phyloP scores from a whole-genome alignment of 2,797 vertebrate species.

The Catharus ustulatus region DNA sequence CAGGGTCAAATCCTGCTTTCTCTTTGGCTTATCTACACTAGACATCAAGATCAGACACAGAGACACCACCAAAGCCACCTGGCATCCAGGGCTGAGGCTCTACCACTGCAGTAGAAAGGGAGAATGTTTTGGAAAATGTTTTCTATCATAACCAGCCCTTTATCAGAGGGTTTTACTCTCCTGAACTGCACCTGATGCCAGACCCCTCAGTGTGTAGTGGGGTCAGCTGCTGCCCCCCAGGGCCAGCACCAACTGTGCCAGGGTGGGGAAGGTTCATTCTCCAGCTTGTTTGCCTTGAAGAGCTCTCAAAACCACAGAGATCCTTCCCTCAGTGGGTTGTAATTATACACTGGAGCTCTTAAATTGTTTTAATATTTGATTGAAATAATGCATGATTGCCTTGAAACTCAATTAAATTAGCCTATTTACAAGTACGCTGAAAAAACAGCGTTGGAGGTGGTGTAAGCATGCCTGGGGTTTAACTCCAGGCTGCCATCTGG shows the following conservation, averaged over 20 bases:
- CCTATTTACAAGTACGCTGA: not conserved
- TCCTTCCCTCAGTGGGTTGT: not conserved
- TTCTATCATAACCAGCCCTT: not conserved
- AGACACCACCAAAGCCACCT: not conserved
- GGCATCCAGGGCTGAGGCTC: not conserved
- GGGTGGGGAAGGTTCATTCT: not conserved
- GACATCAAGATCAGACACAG: not conserved
- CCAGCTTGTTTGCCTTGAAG: not conserved
- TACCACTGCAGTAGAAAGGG: not conserved
- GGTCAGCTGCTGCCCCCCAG: not conserved
- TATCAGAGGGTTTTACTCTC: not conserved
- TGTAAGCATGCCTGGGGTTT: not conserved
- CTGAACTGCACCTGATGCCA: not conserved
- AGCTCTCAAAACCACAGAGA: not conserved
- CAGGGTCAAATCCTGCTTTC: not conserved
- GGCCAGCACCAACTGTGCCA: accelerated
- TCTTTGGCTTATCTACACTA: not conserved
- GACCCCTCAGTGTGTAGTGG: accelerated
- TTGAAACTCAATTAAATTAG: not conserved
- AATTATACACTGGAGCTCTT: not conserved
- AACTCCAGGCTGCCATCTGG: not conserved
- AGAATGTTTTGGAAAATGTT: not conserved
- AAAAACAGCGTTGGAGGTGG: not conserved
- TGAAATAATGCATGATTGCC: not conserved
- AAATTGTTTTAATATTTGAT: not conserved